Percentiles rank a stretch among this genome's conserved stretches.
Conservation (phyloP, 2,113 vertebrate genomes). For the Pluvianellus socialis region DNA sequence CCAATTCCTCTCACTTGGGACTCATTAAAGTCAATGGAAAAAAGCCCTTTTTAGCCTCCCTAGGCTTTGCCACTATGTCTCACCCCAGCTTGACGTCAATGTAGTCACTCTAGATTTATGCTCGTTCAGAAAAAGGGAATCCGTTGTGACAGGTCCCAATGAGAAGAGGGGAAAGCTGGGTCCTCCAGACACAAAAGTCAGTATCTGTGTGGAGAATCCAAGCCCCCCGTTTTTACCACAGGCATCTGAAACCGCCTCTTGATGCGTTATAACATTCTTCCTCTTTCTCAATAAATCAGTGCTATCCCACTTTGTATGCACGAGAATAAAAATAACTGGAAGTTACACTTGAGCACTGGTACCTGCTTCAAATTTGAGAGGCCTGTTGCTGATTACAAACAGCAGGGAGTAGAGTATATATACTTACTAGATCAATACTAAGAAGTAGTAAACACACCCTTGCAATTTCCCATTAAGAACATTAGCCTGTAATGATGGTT, state of each 20-base stretch:
- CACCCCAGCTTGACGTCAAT: rapidly evolving
- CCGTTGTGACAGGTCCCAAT: rapidly evolving
- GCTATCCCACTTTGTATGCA: neutral
- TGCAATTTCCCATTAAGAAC: neutral
- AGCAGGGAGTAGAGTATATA: neutral
- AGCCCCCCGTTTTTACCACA: neutral
- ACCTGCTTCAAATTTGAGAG: neutral
- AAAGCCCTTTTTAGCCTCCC: neutral
- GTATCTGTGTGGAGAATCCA: neutral
- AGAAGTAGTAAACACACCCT: neutral
- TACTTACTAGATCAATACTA: neutral
- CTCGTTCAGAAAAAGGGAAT: neutral
- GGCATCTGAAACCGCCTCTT: neutral
- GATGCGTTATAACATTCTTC: neutral
- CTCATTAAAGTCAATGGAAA: neutral
- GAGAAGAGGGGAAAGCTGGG: neutral
- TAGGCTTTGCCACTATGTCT: neutral
- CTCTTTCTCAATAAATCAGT: neutral
- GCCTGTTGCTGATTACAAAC: neutral
- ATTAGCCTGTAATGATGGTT: neutral
- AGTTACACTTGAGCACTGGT: neutral
- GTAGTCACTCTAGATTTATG: neutral
- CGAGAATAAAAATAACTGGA: neutral
- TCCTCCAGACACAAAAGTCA: neutral
- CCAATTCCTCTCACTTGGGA: neutral